Percentiles rank a stretch among this genome's conserved stretches.
Evolutionary conservation across 1,140 invertebrate genomes (phyloP).

Genomic region (Drosophila guanche): DNA sequence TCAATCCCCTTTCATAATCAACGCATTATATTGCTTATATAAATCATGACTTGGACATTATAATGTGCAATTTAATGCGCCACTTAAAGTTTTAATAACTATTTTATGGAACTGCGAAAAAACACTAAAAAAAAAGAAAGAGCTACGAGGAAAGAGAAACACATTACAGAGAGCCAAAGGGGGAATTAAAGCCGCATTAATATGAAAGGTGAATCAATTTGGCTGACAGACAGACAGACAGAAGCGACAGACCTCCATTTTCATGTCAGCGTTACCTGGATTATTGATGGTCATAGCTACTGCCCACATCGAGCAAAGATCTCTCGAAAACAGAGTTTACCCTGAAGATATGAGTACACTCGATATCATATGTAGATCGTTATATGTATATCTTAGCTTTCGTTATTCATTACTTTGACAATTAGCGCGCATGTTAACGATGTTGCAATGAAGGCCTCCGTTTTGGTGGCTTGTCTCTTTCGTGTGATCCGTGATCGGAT

Average conservation of each 20-base stretch:
- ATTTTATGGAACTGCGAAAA: slow-evolving; percentile 31
- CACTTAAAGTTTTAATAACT: slow-evolving; percentile 52
- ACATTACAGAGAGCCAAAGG: slow-evolving; percentile 7
- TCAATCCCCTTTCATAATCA: not conserved
- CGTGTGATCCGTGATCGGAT: slow-evolving; percentile 21
- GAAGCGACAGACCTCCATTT: slow-evolving; percentile 3
- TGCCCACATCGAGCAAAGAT: slow-evolving; percentile 27
- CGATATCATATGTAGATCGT: too few species aligned
- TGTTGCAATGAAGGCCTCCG: slow-evolving; percentile 68
- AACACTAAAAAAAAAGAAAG: not conserved
- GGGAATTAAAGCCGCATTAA: slow-evolving; percentile 25
- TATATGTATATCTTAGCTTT: slow-evolving; percentile 20
- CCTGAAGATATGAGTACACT: slow-evolving; percentile 13
- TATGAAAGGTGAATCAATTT: slow-evolving; percentile 31
- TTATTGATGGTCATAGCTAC: slow-evolving; percentile 38
- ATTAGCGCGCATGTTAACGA: slow-evolving; percentile 35
- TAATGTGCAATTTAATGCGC: slow-evolving; percentile 34
- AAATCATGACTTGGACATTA: slow-evolving; percentile 31
- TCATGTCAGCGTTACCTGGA: slow-evolving; percentile 24
- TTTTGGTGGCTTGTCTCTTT: slow-evolving; percentile 9
- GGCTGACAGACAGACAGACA: slow-evolving; percentile 4
- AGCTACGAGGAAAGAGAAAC: not conserved
- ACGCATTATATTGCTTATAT: slow-evolving; percentile 34
- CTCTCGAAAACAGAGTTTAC: slow-evolving; percentile 22
- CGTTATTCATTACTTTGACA: slow-evolving; percentile 41